Evolutionary conservation across 2,888 invertebrate genomes (phyloP), one percentile per base, ranked within the genome.

Genomic region (Acronicta leporina): DNA sequence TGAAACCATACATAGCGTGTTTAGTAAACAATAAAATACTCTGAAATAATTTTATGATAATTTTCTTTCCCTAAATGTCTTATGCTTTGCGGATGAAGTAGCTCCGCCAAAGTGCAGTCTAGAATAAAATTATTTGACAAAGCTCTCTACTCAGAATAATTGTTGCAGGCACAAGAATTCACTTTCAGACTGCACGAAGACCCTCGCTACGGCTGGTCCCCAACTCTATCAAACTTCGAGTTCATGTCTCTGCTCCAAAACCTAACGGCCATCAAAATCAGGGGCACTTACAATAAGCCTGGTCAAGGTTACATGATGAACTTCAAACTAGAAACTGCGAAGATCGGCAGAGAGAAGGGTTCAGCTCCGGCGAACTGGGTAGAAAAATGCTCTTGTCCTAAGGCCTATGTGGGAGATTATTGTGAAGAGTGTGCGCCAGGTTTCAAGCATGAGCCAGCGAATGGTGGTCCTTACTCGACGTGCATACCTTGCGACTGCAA

Each of bases 401-500:
- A 95, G 80, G 97, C 96, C 0, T 98, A 98, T 75, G 96, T 98
- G 0, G 98, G 99, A 0, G 99, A 99, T 89, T 99, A 98, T 88
- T 99, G 99, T 84, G 99, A 99, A 89, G 98, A 98, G 1, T 99
- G 99, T 86, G 98, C 97, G 0, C 98, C 99, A 0, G 99, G 99
- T 0, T 99, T 96, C 87, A 96, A 98, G 48, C 98, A 99, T 76
- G 98, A 98, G 72, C 98, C 98, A 0, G 97, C 98, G 0, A 96
- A 97, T 73, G 98, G 99, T 0, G 99, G 99, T 2, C 97, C 99
- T 0, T 99, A 99, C 85, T 97, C 98, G 69, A 96, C 96, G 2
- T 99, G 99, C 86, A 97, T 99, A 38, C 98, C 98, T 8, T 99
- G 99, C 87, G 98, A 99, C 84, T 99, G 99, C 84, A 98, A 99